Base-by-base conservation (phyloP, 2,797 vertebrate species). In the Gila robusta region DNA sequence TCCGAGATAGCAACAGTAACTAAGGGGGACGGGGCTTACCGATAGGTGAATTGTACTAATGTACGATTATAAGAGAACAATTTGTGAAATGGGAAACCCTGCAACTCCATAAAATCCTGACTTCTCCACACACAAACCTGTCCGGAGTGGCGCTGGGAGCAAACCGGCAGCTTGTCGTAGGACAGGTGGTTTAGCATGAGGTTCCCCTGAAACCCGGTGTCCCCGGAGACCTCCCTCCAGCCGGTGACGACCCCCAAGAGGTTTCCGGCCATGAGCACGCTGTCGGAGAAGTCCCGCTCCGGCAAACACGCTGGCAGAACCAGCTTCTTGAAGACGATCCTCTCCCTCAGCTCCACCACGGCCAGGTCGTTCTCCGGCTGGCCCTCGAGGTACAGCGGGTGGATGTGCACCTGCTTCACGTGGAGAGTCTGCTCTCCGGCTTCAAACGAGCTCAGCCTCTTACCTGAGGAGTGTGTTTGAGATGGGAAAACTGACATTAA, bases 221-320 rank as follows among this genome's bases (percentile, higher is more conserved):
- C 74, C 10, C 85, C 41, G 0, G n/a, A 6, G 17, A 39, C 3
- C 17, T 91, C 86, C 47, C 89, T 93, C 95, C 95, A 96, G 76
- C 96, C 95, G 0, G 94, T 95, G 90, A 95, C 78, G 23, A 93
- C 72, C 1, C 93, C 92, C 10, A 91, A 82, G 23, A 82, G 11
- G 1, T 91, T 84, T 12, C 88, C 93, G 0, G 79, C 49, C 91
- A 93, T 94, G 85, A 96, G 88, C 82, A 96, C 8, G 23, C 59
- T 94, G 11, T 96, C 95, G 0, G 95, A 93, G 47, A 96, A 96
- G 91, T 95, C 94, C 73, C 79, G 92, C 69, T 96, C 95, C 0
- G 96, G 96, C 73, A 96, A 90, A 85, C 96, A 96, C 52, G 89
- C 95, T 0, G 94, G 79, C 0, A 86, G 1, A 5, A 93, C 88